Evolutionary conservation across 2,113 vertebrate genomes (phyloP).

Genomic region (Hemibagrus wyckioides): DNA sequence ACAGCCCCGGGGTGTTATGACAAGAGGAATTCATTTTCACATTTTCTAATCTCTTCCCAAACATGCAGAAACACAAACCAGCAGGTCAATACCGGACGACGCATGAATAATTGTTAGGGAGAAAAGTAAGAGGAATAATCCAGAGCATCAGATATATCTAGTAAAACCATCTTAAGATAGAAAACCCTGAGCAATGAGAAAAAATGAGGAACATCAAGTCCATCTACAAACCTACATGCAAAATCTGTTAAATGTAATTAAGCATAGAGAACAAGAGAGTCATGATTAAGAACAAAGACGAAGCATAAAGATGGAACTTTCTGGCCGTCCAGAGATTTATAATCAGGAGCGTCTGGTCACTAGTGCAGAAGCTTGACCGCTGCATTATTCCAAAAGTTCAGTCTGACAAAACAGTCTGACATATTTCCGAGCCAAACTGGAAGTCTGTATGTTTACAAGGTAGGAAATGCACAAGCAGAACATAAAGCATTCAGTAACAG

Average conservation of each 20-base stretch:
- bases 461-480: conserved; percentile 24
- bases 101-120: background rate
- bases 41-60: background rate
- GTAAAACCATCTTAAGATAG: background rate
- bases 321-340: background rate
- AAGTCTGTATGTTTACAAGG: conserved; percentile 30
- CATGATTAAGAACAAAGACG: background rate
- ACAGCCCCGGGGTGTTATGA: background rate
- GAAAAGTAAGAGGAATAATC: background rate
- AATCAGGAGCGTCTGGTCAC: background rate
- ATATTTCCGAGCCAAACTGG: background rate
- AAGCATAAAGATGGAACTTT: background rate
- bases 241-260: background rate
- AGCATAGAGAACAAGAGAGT: background rate
- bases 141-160: background rate
- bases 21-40: background rate
- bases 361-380: conserved; percentile 5
- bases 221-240: background rate
- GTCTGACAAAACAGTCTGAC: background rate
- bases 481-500: conserved; percentile 51
- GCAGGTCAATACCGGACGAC: too few relatives aligned
- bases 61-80: background rate
- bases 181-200: background rate
- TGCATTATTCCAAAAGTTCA: conserved; percentile 2
- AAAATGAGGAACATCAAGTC: background rate